These are phyloP conservation scores for Spilarctia lutea DNA, from an alignment of 2,888 invertebrate genomes.

Conservation along the genomic window DNA sequence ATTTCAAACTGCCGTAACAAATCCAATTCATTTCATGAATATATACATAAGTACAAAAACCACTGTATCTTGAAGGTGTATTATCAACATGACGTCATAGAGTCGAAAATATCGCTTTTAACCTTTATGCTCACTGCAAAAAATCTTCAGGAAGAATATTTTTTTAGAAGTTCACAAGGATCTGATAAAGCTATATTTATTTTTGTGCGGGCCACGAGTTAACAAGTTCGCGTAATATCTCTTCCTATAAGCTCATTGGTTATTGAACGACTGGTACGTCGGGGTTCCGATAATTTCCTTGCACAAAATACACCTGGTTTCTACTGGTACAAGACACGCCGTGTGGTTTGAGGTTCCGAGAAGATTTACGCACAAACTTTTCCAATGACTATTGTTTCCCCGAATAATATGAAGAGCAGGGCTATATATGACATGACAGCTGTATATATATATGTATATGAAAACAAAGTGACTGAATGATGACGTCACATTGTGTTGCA, in stretches of 20 bases:
- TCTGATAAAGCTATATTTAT: constrained; percentile 6
- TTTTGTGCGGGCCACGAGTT: constrained; percentile 12
- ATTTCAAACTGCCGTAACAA: not conserved
- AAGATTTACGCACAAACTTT: too few relatives aligned
- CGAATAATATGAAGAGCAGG: not conserved
- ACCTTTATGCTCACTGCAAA: not conserved
- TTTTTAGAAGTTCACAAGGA: not conserved
- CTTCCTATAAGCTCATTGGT: not conserved
- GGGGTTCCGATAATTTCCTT: too few relatives aligned
- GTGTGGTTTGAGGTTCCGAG: too few relatives aligned
- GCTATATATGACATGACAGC: not conserved
- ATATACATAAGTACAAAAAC: not conserved
- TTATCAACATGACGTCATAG: not conserved
- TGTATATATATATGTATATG: not conserved
- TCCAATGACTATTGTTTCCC: not conserved
- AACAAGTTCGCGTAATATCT: constrained; percentile 8
- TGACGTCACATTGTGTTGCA: not conserved
- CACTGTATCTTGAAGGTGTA: not conserved
- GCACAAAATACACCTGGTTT: too few relatives aligned
- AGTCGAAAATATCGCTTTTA: not conserved
- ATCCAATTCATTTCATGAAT: not conserved
- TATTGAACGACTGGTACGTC: not conserved
- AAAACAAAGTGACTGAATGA: not conserved
- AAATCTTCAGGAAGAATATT: not conserved
- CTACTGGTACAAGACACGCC: too few relatives aligned